These are phyloP conservation scores for Ericerus pela DNA, from an alignment of 1,140 invertebrate species.

Conservation along the genomic window DNA sequence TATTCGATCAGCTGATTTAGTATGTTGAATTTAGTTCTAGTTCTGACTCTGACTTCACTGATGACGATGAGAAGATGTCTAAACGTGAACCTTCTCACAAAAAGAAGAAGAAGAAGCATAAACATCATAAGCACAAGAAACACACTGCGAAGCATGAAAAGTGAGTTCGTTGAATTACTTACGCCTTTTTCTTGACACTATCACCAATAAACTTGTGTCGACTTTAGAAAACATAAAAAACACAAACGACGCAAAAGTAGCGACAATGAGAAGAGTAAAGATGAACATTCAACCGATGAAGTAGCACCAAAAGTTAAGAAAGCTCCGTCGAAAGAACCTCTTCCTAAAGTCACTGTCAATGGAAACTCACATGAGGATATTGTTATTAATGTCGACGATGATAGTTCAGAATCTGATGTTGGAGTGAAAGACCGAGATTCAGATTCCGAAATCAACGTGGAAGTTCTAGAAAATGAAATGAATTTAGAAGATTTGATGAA, in stretches of 20 bases:
- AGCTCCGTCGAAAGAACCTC: too few species aligned
- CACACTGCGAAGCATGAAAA: conserved; percentile 25
- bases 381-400: conserved; percentile 36
- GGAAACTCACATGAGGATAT: conserved; percentile 14
- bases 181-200: not conserved
- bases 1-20: too few species aligned
- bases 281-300: conserved; percentile 22
- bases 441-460: conserved; percentile 46
- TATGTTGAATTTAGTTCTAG: not conserved
- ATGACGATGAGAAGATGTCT: conserved; percentile 11
- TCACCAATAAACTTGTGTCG: conserved; percentile 10
- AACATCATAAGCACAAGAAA: conserved; percentile 40
- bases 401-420: conserved; percentile 49
- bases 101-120: conserved; percentile 41
- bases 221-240: conserved; percentile 35
- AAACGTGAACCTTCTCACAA: conserved; percentile 27
- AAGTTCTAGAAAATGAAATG: conserved; percentile 66
- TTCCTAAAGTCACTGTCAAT: too few species aligned
- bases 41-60: conserved; percentile 4
- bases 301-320: conserved; percentile 31
- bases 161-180: conserved; percentile 10
- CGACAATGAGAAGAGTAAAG: conserved; percentile 15
- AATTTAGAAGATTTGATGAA: conserved; percentile 77
- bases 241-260: conserved; percentile 32
- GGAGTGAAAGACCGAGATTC: conserved; percentile 50